Conservation (phyloP, 1,140 invertebrate species). For the Drosophila suzukii region DNA sequence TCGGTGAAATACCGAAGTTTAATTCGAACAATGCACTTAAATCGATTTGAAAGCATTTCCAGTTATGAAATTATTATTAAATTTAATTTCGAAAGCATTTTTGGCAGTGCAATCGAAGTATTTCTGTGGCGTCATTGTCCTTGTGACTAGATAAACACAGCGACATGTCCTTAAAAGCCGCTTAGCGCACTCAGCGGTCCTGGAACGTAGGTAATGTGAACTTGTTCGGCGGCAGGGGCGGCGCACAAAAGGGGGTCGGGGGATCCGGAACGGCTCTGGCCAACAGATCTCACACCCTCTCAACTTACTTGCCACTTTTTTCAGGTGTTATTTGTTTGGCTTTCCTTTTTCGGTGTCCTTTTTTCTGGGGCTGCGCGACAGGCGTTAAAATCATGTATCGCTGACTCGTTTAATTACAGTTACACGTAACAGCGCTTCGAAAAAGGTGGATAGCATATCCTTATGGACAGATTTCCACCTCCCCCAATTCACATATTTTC, state of each 20-base stretch:
- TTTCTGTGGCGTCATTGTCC: slow-evolving; percentile 78
- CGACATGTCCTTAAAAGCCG: slow-evolving; percentile 76
- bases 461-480: slow-evolving; percentile 3
- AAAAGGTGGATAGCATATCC: slow-evolving; percentile 7
- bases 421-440: slow-evolving; percentile 65
- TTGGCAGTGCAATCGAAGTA: slow-evolving; percentile 17
- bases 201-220: slow-evolving; percentile 56
- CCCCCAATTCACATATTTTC: background rate
- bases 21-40: too few relatives aligned
- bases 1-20: too few relatives aligned
- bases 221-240: slow-evolving; percentile 27
- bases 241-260: slow-evolving; percentile 29
- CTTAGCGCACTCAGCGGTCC: slow-evolving; percentile 54
- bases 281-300: background rate
- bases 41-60: too few relatives aligned
- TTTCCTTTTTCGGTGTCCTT: slow-evolving; percentile 31
- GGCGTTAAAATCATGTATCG: slow-evolving; percentile 82
- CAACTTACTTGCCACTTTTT: slow-evolving; percentile 11
- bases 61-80: too few relatives aligned
- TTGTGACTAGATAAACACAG: slow-evolving; percentile 61
- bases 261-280: slow-evolving; percentile 23
- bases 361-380: slow-evolving; percentile 58
- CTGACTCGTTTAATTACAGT: slow-evolving; percentile 81
- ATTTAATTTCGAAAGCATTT: background rate
- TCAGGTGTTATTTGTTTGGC: slow-evolving; percentile 44